phyloP scores from a whole-genome alignment of 2,113 vertebrate species.

The Saguinus midas region DNA sequence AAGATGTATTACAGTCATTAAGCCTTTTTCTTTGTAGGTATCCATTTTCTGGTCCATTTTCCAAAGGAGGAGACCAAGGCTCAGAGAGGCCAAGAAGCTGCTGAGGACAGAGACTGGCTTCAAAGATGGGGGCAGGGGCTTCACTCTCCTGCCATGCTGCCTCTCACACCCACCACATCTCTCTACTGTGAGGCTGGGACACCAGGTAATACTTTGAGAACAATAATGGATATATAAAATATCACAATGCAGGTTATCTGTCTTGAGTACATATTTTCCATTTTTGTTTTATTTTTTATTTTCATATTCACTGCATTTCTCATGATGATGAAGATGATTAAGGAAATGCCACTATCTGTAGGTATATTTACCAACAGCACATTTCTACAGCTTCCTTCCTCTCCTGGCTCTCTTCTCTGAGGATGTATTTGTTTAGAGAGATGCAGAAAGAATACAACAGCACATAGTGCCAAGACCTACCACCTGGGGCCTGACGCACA shows the following conservation, averaged over 20 bases:
- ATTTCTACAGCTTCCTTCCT: not conserved
- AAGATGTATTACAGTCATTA: not conserved
- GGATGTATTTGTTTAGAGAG: not conserved
- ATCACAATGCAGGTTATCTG: not conserved
- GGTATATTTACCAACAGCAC: not conserved
- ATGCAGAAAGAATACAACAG: not conserved
- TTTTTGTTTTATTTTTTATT: not conserved
- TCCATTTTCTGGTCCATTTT: not conserved
- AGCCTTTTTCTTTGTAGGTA: not conserved
- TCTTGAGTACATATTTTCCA: not conserved
- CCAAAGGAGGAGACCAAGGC: not conserved
- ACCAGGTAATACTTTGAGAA: not conserved
- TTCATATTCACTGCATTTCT: not conserved
- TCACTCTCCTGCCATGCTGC: too few species aligned
- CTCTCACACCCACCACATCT: not conserved
- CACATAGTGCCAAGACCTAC: not conserved
- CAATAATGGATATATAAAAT: not conserved
- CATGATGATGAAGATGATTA: not conserved
- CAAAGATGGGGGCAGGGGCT: not conserved
- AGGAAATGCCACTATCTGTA: not conserved
- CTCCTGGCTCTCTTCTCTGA: not conserved
- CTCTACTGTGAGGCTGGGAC: too few species aligned
- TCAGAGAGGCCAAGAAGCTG: not conserved
- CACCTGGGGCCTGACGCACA: not conserved
- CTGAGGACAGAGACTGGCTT: not conserved